phyloP scores from a whole-genome alignment of 2,113 vertebrate species.

The Athene cunicularia region DNA sequence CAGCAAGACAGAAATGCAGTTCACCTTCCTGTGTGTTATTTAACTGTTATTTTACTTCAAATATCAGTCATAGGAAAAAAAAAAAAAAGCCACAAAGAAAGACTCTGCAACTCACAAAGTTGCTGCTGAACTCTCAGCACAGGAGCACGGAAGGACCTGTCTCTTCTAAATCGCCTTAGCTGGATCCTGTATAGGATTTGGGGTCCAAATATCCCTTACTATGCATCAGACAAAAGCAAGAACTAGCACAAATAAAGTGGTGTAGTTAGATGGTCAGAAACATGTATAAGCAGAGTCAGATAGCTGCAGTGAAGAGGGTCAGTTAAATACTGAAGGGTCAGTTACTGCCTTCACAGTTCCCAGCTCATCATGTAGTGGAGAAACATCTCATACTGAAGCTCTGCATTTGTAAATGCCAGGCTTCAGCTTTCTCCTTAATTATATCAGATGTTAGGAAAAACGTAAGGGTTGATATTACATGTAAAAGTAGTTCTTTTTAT shows the following conservation, averaged over 20 bases:
- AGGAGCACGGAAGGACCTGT: neutral
- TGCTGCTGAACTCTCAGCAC: neutral
- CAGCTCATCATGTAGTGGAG: neutral
- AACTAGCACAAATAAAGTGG: neutral
- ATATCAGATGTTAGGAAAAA: neutral
- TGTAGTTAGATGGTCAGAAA: neutral
- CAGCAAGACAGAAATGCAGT: neutral
- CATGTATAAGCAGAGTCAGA: rapidly evolving
- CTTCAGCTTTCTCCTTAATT: neutral
- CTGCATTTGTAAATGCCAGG: neutral
- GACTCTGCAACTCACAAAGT: neutral
- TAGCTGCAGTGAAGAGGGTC: neutral
- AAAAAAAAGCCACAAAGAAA: neutral
- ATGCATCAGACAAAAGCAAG: neutral
- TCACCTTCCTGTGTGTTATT: neutral
- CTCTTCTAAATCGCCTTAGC: neutral
- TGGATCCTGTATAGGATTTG: neutral
- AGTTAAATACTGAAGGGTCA: neutral
- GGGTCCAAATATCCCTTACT: neutral
- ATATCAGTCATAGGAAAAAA: neutral
- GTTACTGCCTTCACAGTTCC: neutral
- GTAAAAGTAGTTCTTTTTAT: neutral
- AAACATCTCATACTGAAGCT: neutral
- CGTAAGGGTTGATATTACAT: neutral
- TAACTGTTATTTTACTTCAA: neutral